Percentiles rank a stretch among this genome's conserved stretches.
Evolutionary conservation across 1,140 invertebrate species (phyloP).

Genomic region (Amphibalanus amphitrite): DNA sequence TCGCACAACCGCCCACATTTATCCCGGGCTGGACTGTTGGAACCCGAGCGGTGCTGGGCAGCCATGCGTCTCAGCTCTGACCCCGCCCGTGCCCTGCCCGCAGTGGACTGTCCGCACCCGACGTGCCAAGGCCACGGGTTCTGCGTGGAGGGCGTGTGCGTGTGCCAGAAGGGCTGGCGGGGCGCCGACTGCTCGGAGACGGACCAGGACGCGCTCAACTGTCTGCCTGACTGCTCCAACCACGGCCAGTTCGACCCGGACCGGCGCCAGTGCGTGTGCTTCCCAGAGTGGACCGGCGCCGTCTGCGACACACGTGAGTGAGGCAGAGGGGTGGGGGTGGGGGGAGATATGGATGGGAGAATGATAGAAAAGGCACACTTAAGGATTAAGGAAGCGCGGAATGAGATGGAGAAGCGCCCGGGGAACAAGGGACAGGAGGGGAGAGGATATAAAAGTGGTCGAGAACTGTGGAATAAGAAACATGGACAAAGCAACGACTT

Average conservation of each 20-base stretch:
- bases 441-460: too few relatives aligned
- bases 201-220: slow-evolving; percentile 82
- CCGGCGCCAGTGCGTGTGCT: slow-evolving; percentile 74
- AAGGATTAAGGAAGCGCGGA: too few relatives aligned
- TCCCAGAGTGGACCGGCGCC: slow-evolving; percentile 77
- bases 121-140: slow-evolving; percentile 89
- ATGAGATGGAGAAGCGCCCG: too few relatives aligned
- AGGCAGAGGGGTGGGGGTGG: background rate
- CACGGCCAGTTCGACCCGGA: slow-evolving; percentile 86
- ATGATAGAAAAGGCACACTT: too few relatives aligned
- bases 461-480: too few relatives aligned
- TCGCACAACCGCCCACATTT: too few relatives aligned
- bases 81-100: slow-evolving; percentile 9
- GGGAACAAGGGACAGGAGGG: too few relatives aligned
- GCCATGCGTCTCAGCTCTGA: too few relatives aligned
- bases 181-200: slow-evolving; percentile 77
- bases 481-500: too few relatives aligned
- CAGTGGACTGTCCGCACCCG: slow-evolving; percentile 84
- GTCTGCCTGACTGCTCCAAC: slow-evolving; percentile 80
- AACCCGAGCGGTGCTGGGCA: too few relatives aligned
- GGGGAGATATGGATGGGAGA: too few relatives aligned
- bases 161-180: slow-evolving; percentile 94
- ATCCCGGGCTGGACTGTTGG: too few relatives aligned
- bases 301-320: slow-evolving; percentile 54
- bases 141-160: slow-evolving; percentile 84